Conservation (phyloP, 2,113 vertebrate genomes). For the Numida meleagris region DNA sequence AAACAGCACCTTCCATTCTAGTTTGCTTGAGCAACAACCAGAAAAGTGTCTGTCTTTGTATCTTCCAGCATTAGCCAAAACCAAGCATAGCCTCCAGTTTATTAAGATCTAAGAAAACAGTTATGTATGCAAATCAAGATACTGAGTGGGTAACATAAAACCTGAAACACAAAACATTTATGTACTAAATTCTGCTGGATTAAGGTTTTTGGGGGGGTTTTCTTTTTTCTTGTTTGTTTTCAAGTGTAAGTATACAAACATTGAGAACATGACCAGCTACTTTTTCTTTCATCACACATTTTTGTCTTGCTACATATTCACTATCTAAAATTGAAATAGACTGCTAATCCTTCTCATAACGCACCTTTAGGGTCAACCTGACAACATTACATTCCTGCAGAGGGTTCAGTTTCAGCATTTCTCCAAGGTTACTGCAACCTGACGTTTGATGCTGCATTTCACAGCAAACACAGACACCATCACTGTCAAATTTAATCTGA, state of each 20-base stretch:
- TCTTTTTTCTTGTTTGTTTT: background rate
- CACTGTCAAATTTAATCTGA: constrained; percentile 92
- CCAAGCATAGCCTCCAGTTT: background rate
- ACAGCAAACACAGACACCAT: constrained; percentile 97
- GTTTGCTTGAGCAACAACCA: background rate
- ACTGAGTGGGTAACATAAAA: background rate
- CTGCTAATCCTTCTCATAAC: background rate
- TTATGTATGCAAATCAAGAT: background rate
- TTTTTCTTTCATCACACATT: background rate
- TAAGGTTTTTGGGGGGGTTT: background rate
- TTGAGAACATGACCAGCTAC: background rate
- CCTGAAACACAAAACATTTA: background rate
- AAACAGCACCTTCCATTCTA: background rate
- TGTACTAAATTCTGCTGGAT: background rate
- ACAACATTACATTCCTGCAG: constrained; percentile 92
- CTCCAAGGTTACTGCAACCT: constrained; percentile 94
- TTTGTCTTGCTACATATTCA: background rate
- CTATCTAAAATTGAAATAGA: background rate
- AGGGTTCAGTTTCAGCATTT: constrained; percentile 94
- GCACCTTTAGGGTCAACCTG: constrained; percentile 92
- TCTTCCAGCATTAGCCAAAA: background rate
- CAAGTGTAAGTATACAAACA: rapidly evolving
- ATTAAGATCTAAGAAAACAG: background rate
- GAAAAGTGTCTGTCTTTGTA: background rate
- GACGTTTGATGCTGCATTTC: constrained; percentile 91